phyloP scores from a whole-genome alignment of 2,797 vertebrate species.

The Sarcophilus harrisii region DNA sequence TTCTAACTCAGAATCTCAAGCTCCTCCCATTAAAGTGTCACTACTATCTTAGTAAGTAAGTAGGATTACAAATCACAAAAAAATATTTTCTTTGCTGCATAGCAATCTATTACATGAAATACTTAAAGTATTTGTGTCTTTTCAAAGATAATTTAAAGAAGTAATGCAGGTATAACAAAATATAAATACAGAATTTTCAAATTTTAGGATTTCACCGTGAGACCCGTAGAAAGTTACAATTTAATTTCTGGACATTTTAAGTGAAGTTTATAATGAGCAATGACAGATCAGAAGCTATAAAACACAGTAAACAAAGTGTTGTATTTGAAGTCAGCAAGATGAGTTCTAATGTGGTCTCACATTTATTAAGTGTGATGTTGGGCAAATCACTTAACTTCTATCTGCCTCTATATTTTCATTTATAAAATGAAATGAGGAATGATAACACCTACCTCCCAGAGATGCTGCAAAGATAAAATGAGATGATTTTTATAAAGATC shows the following conservation, averaged over 20 bases:
- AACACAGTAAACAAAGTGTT: not conserved
- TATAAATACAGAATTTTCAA: not conserved
- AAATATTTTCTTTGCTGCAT: conserved; percentile 35
- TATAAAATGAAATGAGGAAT: not conserved
- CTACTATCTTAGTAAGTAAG: not conserved
- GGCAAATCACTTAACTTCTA: not conserved
- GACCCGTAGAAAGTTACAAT: not conserved
- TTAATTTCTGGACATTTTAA: not conserved
- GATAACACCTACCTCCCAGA: not conserved
- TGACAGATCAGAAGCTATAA: not conserved
- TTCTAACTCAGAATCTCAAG: not conserved
- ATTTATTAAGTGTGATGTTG: no score
- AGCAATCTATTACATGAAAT: conserved; percentile 50
- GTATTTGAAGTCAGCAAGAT: not conserved
- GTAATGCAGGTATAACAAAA: conserved; percentile 33
- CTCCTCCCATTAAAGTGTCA: not conserved
- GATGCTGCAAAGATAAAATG: not conserved
- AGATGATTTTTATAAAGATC: not conserved
- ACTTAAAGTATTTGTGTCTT: not conserved
- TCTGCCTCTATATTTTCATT: not conserved
- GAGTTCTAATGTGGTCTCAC: not conserved
- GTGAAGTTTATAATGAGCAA: not conserved
- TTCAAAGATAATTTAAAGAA: conserved; percentile 51
- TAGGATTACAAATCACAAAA: conserved; percentile 50
- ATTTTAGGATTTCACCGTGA: not conserved